Evolutionary conservation across 2,113 vertebrate species (phyloP), one percentile per base, ranked within the genome.

Genomic region (Phyllostomus hastatus): DNA sequence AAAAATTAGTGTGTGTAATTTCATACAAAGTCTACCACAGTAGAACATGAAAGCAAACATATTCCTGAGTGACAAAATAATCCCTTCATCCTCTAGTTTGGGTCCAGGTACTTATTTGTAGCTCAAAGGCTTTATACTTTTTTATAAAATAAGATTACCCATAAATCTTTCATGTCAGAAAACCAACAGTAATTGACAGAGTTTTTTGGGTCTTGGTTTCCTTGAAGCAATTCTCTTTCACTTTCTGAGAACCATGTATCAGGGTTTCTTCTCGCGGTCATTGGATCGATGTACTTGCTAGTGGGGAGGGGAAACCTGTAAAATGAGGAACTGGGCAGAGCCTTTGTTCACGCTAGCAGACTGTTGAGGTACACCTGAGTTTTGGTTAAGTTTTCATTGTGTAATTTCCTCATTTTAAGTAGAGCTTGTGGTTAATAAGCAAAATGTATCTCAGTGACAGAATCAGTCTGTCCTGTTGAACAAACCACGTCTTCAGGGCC

Each of bases 101-200:
- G 61, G 88, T 31, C 48, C 11, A 79, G 78, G 33, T 88, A 67
- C 72, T 95, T 86, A 94, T 52, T 85, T 93, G 91, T 97, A 86
- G 85, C 91, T 96, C n/a, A 61, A 43, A 92, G 78, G 50, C 85
- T 96, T 96, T 91, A 94, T 95, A 92, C 97, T 91, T 97, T 97
- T 61, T 97, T 95, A 79, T 95, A 96, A 93, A 96, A 61, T 90
- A 96, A 94, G 94, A 92, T 91, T 82, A 92, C 73, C 76, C 97
- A 91, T 94, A 97, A 94, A 97, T 97, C 91, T 96, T 97, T 4
- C 80, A 85, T 96, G 94, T 89, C 93, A 96, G 85, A 88, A 95
- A 95, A 85, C 41, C 91, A 92, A 89, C 94, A 82, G 43, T 83
- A 92, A 97, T 90, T 95, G 94, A 96, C 94, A 96, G 46, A 89